Evolutionary conservation across 2,113 vertebrate genomes (phyloP).

Genomic region (Tinamus guttatus): DNA sequence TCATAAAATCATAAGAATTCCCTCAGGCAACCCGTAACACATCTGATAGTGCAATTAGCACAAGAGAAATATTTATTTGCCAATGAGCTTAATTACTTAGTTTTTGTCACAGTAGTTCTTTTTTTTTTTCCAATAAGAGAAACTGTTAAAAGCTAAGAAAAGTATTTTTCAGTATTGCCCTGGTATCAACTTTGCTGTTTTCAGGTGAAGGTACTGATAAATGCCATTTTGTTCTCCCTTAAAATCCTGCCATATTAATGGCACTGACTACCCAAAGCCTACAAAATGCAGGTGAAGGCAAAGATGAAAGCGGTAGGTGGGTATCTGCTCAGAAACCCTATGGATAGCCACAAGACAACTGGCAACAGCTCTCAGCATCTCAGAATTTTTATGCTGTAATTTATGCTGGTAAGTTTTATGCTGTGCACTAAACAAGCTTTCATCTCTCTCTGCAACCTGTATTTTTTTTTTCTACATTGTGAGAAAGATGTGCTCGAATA

Average conservation of each 20-base stretch:
- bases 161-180: neutral
- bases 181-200: neutral
- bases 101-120: neutral
- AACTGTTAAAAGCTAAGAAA: neutral
- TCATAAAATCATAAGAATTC: neutral
- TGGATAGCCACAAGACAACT: neutral
- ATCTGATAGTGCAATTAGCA: neutral
- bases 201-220: neutral
- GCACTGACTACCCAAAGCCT: neutral
- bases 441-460: neutral
- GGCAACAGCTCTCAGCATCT: neutral
- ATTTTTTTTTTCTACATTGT: neutral
- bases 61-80: neutral
- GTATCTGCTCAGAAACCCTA: neutral
- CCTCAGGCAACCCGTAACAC: fast-evolving
- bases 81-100: neutral
- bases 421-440: neutral
- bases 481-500: neutral
- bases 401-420: neutral
- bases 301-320: neutral
- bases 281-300: neutral
- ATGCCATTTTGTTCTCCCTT: neutral
- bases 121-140: neutral
- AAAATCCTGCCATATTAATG: neutral
- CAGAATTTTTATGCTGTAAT: no score